phyloP scores from a whole-genome alignment of 2,888 invertebrate species.

The Dorcus hopei region DNA sequence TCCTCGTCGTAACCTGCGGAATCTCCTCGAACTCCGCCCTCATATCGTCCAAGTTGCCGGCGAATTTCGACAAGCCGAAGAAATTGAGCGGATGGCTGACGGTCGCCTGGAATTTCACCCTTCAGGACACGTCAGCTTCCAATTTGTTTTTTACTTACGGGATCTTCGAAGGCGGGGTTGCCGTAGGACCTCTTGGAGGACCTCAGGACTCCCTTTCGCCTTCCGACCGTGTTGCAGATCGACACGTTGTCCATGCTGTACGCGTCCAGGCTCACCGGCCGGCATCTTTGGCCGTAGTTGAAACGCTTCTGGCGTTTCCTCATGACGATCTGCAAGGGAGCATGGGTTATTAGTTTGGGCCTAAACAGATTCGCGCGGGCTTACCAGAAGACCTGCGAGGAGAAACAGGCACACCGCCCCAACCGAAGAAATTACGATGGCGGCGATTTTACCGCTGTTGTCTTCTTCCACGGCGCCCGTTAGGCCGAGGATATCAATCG shows the following conservation, averaged over 20 bases:
- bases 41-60: slow-evolving; percentile 67
- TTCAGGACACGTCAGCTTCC: not conserved
- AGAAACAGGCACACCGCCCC: slow-evolving; percentile 74
- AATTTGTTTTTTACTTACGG: slow-evolving; percentile 54
- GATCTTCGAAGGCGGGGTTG: slow-evolving; percentile 88
- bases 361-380: slow-evolving; percentile 31
- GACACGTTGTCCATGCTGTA: slow-evolving; percentile 89
- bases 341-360: slow-evolving; percentile 2
- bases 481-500: slow-evolving; percentile 29
- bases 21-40: slow-evolving; percentile 79
- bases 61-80: slow-evolving; percentile 72
- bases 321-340: slow-evolving; percentile 65
- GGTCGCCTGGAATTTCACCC: slow-evolving; percentile 51
- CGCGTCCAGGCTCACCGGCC: slow-evolving; percentile 83
- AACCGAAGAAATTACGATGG: slow-evolving; percentile 77
- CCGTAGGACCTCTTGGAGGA: slow-evolving; percentile 85
- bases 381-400: slow-evolving; percentile 74
- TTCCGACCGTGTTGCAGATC: slow-evolving; percentile 67
- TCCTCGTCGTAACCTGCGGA: slow-evolving; percentile 72
- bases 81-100: slow-evolving; percentile 76
- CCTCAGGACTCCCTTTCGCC: slow-evolving; percentile 70
- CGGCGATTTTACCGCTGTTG: slow-evolving; percentile 71
- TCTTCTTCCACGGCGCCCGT: slow-evolving; percentile 28
- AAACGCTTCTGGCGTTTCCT: slow-evolving; percentile 77
- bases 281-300: slow-evolving; percentile 81